Conservation (phyloP, 2,113 vertebrate species). For the Tychaedon coryphoeus region DNA sequence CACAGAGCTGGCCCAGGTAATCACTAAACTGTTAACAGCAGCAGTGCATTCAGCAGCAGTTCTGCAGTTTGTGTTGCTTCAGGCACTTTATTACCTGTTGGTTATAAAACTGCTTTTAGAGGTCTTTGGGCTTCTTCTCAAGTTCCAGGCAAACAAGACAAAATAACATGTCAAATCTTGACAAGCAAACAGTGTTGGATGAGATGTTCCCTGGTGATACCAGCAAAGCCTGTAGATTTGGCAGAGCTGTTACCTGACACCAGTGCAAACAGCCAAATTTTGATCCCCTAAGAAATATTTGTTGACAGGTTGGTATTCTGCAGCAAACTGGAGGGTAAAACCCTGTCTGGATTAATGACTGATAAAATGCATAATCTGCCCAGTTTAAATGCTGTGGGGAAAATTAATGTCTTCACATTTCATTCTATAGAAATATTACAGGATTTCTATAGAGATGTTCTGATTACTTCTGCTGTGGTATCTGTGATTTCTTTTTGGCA, state of each 20-base stretch:
- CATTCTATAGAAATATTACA: background rate
- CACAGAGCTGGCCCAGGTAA: constrained; percentile 93
- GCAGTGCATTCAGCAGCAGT: background rate
- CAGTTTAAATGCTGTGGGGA: background rate
- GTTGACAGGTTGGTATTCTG: background rate
- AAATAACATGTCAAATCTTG: background rate
- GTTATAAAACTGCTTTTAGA: background rate
- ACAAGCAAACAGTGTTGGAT: background rate
- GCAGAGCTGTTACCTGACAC: background rate
- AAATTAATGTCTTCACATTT: background rate
- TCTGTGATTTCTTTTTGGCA: background rate
- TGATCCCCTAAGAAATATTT: background rate
- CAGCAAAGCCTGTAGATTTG: background rate
- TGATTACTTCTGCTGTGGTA: background rate
- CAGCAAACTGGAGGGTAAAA: background rate
- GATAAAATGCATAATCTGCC: background rate
- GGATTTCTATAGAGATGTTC: background rate
- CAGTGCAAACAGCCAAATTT: background rate
- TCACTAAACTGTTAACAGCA: background rate
- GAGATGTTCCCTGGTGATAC: background rate
- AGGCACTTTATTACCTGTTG: background rate
- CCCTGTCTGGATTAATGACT: background rate
- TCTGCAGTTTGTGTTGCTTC: background rate
- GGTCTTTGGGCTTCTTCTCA: background rate
- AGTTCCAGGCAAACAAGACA: background rate